Base-by-base conservation (phyloP, 2,113 vertebrate genomes). In the rat (Rattus norvegicus) region DNA sequence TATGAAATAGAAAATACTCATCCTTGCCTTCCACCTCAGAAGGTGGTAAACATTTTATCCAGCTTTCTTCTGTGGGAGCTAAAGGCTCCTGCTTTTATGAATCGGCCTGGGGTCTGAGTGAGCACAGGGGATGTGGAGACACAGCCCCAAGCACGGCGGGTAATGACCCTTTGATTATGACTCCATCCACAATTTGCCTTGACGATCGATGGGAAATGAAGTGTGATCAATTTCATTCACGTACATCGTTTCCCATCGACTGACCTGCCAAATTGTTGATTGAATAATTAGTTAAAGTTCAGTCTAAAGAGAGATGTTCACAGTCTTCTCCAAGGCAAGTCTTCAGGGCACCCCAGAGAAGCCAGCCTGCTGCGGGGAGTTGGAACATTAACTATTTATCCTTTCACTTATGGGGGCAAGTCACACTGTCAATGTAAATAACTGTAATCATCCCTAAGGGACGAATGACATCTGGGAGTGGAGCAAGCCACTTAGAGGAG, bases 191-290 rank as follows among this genome's bases (percentile, higher is more conserved):
- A 96, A 95, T 97, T 98, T 98, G 97, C 95, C 95, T 94, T 98
- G 98, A 96, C 97, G 98, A 90, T 95, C 97, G 98, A 98, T 98
- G 97, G 96, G 96, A 98, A 98, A 98, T 97, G 97, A 98, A 98
- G 97, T 98, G 91, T 97, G 98, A 98, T 98, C 98, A 97, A 97
- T 98, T 98, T 98, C 65, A 96, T 97, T 89, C 43, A 96, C 92
- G 92, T 97, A 97, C 93, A 91, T 97, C 5, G 0, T 98, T 98
- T 97, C 97, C 95, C 83, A 98, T 96, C 95, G 98, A 98, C 93
- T 98, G 97, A 98, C 59, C 96, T 97, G 98, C 96, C 98, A 98
- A 97, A 97, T 88, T 63, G 86, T 96, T 97, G 98, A 98, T 47
- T 98, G 97, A 98, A 95, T 98, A 98, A 98, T 98, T 98, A 98